Percentiles rank a stretch among this genome's conserved stretches.
These are phyloP conservation scores for Bradynema listronoti DNA, from an alignment of 1,140 invertebrate genomes.

Conservation along the genomic window DNA sequence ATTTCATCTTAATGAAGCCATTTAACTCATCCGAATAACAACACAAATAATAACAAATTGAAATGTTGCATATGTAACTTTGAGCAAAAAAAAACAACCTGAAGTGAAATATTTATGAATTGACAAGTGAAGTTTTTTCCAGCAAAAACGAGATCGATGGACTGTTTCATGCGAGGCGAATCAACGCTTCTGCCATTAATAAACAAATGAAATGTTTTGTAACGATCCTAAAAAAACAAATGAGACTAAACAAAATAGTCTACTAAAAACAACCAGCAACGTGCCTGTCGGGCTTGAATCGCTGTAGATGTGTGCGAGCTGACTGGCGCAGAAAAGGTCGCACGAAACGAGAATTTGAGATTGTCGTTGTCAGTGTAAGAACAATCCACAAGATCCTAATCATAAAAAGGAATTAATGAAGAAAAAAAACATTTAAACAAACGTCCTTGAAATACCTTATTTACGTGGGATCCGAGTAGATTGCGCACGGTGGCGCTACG, in stretches of 20 bases:
- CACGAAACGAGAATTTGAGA: slow-evolving; percentile 13
- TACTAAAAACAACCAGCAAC: background rate
- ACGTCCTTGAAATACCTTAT: slow-evolving; percentile 1
- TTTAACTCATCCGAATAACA: background rate
- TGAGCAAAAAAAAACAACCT: slow-evolving; percentile 19
- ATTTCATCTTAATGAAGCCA: background rate
- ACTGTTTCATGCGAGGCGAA: slow-evolving; percentile 33
- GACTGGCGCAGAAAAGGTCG: slow-evolving; percentile 12
- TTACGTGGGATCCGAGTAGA: slow-evolving; percentile 12
- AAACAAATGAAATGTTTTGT: slow-evolving; percentile 40
- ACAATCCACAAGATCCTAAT: background rate
- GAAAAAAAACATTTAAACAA: background rate
- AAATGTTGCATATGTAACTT: background rate
- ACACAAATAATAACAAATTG: too few relatives aligned
- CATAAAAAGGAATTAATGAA: background rate
- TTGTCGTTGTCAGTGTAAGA: slow-evolving; percentile 21
- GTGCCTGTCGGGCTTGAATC: slow-evolving; percentile 19
- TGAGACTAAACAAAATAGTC: too few relatives aligned
- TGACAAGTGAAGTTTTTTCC: slow-evolving; percentile 28
- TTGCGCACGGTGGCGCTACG: slow-evolving; percentile 13
- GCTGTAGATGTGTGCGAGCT: slow-evolving; percentile 25
- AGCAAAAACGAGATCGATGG: slow-evolving; percentile 33
- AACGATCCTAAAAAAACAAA: slow-evolving; percentile 21
- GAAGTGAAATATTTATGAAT: slow-evolving; percentile 31
- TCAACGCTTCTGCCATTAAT: slow-evolving; percentile 42